phyloP scores from a whole-genome alignment of 2,888 invertebrate genomes.

The Baccha elongata region DNA sequence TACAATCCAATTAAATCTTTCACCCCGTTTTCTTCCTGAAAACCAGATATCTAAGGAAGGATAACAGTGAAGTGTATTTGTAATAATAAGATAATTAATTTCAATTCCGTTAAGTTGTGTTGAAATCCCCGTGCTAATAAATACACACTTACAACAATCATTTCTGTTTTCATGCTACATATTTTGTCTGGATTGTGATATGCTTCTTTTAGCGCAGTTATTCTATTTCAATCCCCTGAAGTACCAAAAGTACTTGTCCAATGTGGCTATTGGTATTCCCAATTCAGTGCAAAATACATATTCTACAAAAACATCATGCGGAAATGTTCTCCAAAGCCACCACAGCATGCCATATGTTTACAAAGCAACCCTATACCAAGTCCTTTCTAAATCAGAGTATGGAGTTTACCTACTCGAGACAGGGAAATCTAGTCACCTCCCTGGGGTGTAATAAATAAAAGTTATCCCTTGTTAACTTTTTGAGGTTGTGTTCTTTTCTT shows the following conservation, averaged over 20 bases:
- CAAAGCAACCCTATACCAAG: slow-evolving; percentile 34
- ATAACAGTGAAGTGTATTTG: slow-evolving; percentile 43
- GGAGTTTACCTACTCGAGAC: slow-evolving; percentile 18
- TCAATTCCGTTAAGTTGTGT: slow-evolving; percentile 69
- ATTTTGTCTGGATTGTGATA: slow-evolving; percentile 17
- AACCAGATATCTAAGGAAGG: not conserved
- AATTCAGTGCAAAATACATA: slow-evolving; percentile 36
- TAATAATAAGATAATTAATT: slow-evolving; percentile 68
- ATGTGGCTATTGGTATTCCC: slow-evolving; percentile 53
- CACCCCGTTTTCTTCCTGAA: not conserved
- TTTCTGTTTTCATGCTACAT: slow-evolving; percentile 45
- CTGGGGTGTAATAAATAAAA: slow-evolving; percentile 71
- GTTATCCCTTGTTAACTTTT: slow-evolving; percentile 73
- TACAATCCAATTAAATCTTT: slow-evolving; percentile 35
- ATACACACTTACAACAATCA: slow-evolving; percentile 70
- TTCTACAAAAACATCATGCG: slow-evolving; percentile 36
- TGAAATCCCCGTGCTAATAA: slow-evolving; percentile 73
- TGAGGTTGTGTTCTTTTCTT: slow-evolving; percentile 44
- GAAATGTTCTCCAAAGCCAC: slow-evolving; percentile 26
- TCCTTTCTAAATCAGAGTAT: slow-evolving; percentile 18
- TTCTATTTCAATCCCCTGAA: slow-evolving; percentile 53
- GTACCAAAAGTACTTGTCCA: slow-evolving; percentile 51
- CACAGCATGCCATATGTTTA: slow-evolving; percentile 64
- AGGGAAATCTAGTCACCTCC: slow-evolving; percentile 38
- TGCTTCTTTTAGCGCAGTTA: slow-evolving; percentile 10